Evolutionary conservation across 2,888 invertebrate species (phyloP), one percentile per base, ranked within the genome.

Genomic region (Chamaedrilus cognettii): DNA sequence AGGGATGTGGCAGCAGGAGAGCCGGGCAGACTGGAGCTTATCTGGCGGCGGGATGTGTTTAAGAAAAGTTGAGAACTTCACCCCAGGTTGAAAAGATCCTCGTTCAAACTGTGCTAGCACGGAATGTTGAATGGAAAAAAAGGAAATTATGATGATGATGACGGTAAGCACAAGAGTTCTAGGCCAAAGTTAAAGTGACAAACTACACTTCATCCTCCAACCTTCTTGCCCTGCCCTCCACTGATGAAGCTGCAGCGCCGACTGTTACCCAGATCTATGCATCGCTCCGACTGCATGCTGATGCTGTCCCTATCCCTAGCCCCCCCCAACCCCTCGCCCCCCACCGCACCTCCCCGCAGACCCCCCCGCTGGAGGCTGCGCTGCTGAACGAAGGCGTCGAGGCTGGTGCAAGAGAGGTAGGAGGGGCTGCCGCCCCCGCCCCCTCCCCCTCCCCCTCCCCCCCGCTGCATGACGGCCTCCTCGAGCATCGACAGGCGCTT

Each of bases 21-120:
- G 79, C 96, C 96, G 79, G 97, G 97, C 83, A 97, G 90, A 86
- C 96, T 96, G 85, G 95, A 89, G 85, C 96, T 96, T 83, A 94
- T 93, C 96, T 96, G 89, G 42, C 33, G 11, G 2, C 33, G 15
- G 42, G n/a, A n/a, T n/a, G n/a, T n/a, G n/a, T n/a, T n/a, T n/a
- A n/a, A n/a, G n/a, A n/a, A n/a, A n/a, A n/a, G n/a, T n/a, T n/a
- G n/a, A n/a, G n/a, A n/a, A n/a, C n/a, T n/a, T n/a, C n/a, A n/a
- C n/a, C n/a, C n/a, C n/a, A n/a, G n/a, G n/a, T n/a, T n/a, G n/a
- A n/a, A n/a, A n/a, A n/a, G n/a, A n/a, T n/a, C n/a, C n/a, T n/a
- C n/a, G n/a, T n/a, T n/a, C n/a, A n/a, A n/a, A n/a, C n/a, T n/a
- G n/a, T n/a, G n/a, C n/a, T n/a, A n/a, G n/a, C n/a, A n/a, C n/a